Evolutionary conservation across 2,113 vertebrate genomes (phyloP).

Genomic region (Willisornis vidua): DNA sequence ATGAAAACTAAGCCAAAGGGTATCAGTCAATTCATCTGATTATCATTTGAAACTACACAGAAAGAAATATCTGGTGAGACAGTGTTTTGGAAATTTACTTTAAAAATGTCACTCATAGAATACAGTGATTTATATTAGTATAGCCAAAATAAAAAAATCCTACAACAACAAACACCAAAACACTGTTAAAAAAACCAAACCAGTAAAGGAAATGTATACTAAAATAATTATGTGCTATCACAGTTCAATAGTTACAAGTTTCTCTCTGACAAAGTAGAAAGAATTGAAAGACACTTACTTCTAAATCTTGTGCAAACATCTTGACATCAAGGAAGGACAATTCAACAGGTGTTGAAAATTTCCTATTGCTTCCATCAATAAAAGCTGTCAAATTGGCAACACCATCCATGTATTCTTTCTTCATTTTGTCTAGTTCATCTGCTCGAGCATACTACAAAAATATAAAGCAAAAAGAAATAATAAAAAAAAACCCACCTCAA

Average conservation of each 20-base stretch:
- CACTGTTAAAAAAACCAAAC: neutral
- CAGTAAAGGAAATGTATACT: neutral
- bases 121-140: neutral
- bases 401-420: constrained; percentile 83
- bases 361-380: constrained; percentile 81
- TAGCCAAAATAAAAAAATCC: neutral
- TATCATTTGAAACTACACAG: neutral
- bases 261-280: neutral
- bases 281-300: constrained; percentile 75
- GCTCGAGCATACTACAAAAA: constrained; percentile 84
- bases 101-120: neutral
- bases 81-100: neutral
- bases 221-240: neutral
- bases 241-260: neutral
- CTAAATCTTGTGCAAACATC: constrained; percentile 86
- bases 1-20: neutral
- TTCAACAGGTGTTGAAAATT: constrained; percentile 81
- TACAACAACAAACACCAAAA: neutral
- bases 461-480: neutral
- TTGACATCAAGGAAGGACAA: constrained; percentile 87
- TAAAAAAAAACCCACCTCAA: neutral
- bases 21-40: neutral
- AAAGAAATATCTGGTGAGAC: neutral
- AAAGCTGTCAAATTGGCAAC: constrained; percentile 81
- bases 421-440: constrained; percentile 88